Evolutionary conservation across 2,888 invertebrate species (phyloP), one percentile per base, ranked within the genome.

Genomic region (Melanotus villosus): DNA sequence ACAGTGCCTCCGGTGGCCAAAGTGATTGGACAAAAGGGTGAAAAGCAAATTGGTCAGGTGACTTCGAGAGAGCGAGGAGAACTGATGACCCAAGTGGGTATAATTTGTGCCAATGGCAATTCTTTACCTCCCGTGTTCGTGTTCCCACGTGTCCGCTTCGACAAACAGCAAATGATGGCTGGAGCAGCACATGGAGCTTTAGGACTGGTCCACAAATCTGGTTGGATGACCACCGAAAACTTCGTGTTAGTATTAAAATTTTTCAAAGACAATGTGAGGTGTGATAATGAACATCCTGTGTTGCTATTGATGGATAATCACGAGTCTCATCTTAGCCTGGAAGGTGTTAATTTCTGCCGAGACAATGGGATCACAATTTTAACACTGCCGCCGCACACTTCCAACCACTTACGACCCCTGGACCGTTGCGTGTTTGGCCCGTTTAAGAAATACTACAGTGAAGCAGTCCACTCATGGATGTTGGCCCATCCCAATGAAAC

Each of bases 141-240:
- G 5, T 72, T 72, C 58, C 68, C 72, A 21, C 36, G 70, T 30
- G 43, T 60, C 12, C 58, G 54, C n/a, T 71, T 62, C 34, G 70
- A 72, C 30, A 9, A 23, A 50, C 43, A 56, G 18, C 41, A 56
- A 73, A 76, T 79, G 74, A 60, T 76, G n/a, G 65, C 45, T 47
- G 75, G 73, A 34, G 75, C 75, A 7, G 71, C 75, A 41, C 47
- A 72, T 43, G 77, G 78, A 23, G 68, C 77, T 30, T 63, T 78
- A 30, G 77, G 76, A 12, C 62, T 76, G 18, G 79, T 75, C 19
- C 73, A 73, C 70, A 62, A 65, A 10, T 67, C 70, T 50, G 78
- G 79, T 10, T 80, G 78, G 77, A 76, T 78, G 70, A 77, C 69
- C n/a, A 69, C 70, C 12, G 73, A 77, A 47, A 64, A 73, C 16